Evolutionary conservation across 1,140 invertebrate species (phyloP).

Genomic region (Drosophila willistoni): DNA sequence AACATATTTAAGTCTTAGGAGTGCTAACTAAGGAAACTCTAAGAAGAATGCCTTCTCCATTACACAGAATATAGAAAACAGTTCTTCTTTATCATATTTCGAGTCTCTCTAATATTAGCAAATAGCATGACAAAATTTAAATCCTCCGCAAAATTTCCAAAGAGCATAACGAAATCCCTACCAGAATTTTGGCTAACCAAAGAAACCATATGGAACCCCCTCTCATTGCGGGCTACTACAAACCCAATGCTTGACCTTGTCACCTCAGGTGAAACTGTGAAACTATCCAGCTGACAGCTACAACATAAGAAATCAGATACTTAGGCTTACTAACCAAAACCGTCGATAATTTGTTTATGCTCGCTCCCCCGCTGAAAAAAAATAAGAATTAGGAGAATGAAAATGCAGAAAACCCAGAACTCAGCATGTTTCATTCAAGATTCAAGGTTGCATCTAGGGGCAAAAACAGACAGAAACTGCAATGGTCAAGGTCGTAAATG

Average conservation of each 20-base stretch:
- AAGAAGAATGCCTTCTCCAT: no score
- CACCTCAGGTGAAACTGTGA: conserved; percentile 48
- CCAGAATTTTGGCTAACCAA: conserved; percentile 26
- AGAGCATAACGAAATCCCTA: conserved; percentile 20
- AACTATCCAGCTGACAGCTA: conserved; percentile 46
- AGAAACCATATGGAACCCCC: conserved; percentile 6
- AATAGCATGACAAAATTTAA: neutral
- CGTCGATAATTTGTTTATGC: conserved; percentile 76
- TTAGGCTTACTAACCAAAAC: conserved; percentile 39
- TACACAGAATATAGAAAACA: no score
- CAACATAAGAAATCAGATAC: conserved; percentile 58
- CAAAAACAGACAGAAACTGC: conserved; percentile 12
- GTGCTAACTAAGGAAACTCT: no score
- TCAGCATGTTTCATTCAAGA: conserved; percentile 22
- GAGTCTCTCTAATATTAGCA: neutral
- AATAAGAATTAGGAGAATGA: conserved; percentile 7
- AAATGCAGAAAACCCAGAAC: conserved; percentile 12
- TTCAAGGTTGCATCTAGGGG: conserved; percentile 51
- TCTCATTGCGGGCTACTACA: neutral
- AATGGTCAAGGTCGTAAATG: conserved; percentile 51
- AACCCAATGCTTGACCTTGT: conserved; percentile 53
- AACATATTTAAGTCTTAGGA: no score
- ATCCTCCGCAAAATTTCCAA: neutral
- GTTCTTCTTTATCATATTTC: neutral
- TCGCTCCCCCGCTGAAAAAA: conserved; percentile 40